phyloP scores from a whole-genome alignment of 2,888 invertebrate species.

The Amiota mariae region DNA sequence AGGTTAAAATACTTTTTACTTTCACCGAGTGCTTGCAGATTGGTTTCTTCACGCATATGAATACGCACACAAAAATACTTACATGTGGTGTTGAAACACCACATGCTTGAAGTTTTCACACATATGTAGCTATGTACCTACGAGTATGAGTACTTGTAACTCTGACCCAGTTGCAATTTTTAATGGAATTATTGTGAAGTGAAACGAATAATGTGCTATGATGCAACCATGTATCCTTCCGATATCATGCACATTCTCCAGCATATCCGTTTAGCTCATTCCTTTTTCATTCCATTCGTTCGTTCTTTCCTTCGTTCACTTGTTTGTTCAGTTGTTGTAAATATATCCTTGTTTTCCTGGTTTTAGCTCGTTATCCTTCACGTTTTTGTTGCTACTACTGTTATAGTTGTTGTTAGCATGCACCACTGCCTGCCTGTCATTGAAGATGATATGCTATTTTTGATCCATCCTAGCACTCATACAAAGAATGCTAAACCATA shows the following conservation, averaged over 20 bases:
- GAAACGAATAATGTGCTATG: constrained; percentile 60
- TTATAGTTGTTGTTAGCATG: constrained; percentile 5
- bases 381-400: neutral
- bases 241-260: constrained; percentile 10
- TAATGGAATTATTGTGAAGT: constrained; percentile 69
- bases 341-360: constrained; percentile 11
- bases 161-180: constrained; percentile 46
- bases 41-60: neutral
- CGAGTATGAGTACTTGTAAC: constrained; percentile 17
- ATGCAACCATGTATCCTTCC: constrained; percentile 26
- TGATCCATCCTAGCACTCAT: no score
- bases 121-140: no score
- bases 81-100: no score
- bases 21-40: neutral
- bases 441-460: no score
- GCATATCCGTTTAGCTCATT: neutral
- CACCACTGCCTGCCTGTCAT: neutral
- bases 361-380: neutral
- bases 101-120: no score
- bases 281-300: neutral
- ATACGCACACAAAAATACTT: neutral
- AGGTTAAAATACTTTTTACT: neutral
- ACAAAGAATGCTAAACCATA: constrained; percentile 33
- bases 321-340: neutral
- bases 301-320: neutral